Conservation (phyloP, 2,888 invertebrate species). For the Polydrusus cervinus region DNA sequence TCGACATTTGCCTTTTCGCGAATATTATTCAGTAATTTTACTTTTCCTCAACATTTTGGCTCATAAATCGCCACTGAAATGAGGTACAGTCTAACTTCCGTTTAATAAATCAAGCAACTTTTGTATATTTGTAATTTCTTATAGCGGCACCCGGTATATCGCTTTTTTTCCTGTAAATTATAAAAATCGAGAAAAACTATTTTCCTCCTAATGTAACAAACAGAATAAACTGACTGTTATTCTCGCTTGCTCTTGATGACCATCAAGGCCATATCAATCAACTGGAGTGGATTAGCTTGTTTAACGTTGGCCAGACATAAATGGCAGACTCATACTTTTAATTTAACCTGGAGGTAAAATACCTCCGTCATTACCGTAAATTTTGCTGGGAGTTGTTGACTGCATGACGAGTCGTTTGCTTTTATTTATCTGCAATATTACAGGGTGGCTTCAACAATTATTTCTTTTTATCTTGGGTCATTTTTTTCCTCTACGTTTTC, state of each 20-base stretch:
- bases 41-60: too few species aligned
- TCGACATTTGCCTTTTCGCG: too few species aligned
- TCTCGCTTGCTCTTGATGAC: constrained; percentile 60
- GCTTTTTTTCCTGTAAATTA: not conserved
- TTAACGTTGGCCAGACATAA: constrained; percentile 64
- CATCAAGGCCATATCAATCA: constrained; percentile 69
- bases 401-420: constrained; percentile 14
- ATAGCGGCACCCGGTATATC: not conserved
- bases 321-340: constrained; percentile 61
- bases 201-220: constrained; percentile 45
- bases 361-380: constrained; percentile 24
- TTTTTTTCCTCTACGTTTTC: too few species aligned
- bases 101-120: too few species aligned
- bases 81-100: too few species aligned
- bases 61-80: too few species aligned
- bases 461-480: not conserved
- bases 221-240: constrained; percentile 36
- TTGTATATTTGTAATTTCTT: too few species aligned
- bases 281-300: constrained; percentile 68
- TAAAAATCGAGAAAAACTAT: not conserved
- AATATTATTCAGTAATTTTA: too few species aligned
- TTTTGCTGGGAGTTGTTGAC: constrained; percentile 21
- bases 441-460: not conserved
- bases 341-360: constrained; percentile 59
- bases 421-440: not conserved